Evolutionary conservation across 2,888 invertebrate species (phyloP), one percentile per base, ranked within the genome.

Genomic region (Exephanes ischioxanthus): DNA sequence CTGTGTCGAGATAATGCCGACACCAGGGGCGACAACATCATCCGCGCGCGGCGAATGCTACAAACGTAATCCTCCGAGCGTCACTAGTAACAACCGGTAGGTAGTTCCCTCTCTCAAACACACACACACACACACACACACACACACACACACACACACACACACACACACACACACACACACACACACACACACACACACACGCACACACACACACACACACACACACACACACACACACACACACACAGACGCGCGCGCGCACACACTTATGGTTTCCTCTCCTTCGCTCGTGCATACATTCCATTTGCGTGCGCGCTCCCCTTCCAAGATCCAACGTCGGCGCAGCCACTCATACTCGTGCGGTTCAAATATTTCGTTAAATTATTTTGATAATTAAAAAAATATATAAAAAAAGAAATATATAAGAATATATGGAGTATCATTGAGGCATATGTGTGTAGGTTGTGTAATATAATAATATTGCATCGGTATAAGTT

Each of bases 11-110:
- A 93, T 93, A 93, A 93, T 89, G 90, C 90, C 92, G 92, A 93
- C 93, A 93, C 92, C 93, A 92, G 90, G 90, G 92, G 91, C 92
- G 92, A 93, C 93, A 93, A 92, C 93, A 93, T 93, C 93, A 93
- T 93, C 91, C 91, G 89, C 89, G 89, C 90, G 86, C 89, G 91
- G 91, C 90, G 90, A 91, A 91, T 90, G 88, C 89, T 91, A 91
- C 92, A 91, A 93, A 92, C 91, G 92, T 92, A 92, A 92, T 92
- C 90, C 92, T 86, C 91, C 88, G 84, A 81, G 67, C 90, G 91
- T 91, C 91, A 90, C 90, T 92, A 90, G 90, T 89, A 90, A 91
- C 90, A 90, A 90, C 90, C 89, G 88, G 90, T 90, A 90, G 90
- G 90, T 91, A 89, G 88, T 87, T 88, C 70, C 84, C 76, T 86